Evolutionary conservation across 2,888 invertebrate species (phyloP).

Genomic region (Caenorhabditis sp.): DNA sequence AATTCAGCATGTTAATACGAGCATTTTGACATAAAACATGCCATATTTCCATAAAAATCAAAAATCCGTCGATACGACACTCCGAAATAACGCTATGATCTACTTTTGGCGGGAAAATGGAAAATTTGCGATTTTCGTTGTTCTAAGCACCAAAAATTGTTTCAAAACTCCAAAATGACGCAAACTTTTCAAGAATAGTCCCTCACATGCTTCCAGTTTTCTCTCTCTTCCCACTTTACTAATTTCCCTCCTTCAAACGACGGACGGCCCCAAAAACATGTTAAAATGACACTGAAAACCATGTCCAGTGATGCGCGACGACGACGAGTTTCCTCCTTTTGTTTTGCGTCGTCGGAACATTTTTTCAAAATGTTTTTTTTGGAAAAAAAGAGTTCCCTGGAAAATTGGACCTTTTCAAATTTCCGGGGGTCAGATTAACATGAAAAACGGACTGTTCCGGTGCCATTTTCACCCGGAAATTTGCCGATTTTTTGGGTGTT

Average conservation of each 20-base stretch:
- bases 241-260: constrained; percentile 33
- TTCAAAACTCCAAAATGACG: too few relatives aligned
- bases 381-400: too few relatives aligned
- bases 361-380: too few relatives aligned
- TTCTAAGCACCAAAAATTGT: too few relatives aligned
- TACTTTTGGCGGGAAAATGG: too few relatives aligned
- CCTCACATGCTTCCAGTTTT: too few relatives aligned
- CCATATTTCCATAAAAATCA: background rate
- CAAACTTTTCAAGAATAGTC: too few relatives aligned
- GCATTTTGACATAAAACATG: background rate
- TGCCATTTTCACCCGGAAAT: background rate
- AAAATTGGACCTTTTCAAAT: too few relatives aligned
- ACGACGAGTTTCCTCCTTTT: background rate
- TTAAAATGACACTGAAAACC: constrained; percentile 45
- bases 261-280: constrained; percentile 43
- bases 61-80: background rate
- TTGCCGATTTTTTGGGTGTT: background rate
- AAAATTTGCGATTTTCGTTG: too few relatives aligned
- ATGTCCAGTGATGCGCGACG: constrained; percentile 3
- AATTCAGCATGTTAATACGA: background rate
- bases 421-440: too few relatives aligned
- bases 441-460: too few relatives aligned
- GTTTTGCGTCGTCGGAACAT: background rate
- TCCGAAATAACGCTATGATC: too few relatives aligned
- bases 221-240: background rate